These are phyloP conservation scores for Neotoma lepida DNA, from an alignment of 2,113 vertebrate genomes.

Conservation along the genomic window DNA sequence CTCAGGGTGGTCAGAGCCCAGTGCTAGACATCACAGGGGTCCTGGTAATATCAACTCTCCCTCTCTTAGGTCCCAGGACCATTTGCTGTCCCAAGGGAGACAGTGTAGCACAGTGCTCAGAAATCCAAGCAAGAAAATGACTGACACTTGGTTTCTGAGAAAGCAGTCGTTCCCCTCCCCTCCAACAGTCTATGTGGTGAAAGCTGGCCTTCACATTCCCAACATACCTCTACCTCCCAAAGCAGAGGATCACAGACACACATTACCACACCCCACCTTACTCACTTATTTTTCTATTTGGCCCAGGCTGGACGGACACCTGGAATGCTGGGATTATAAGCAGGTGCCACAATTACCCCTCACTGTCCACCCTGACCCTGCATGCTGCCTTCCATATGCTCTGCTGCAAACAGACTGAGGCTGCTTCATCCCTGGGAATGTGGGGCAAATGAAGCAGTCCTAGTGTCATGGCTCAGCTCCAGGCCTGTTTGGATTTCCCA, in stretches of 20 bases:
- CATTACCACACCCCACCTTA: not conserved
- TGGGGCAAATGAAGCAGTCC: not conserved
- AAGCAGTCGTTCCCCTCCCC: too few relatives aligned
- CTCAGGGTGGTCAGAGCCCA: conserved; percentile 76
- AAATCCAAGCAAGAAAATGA: not conserved
- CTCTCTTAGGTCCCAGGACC: not conserved
- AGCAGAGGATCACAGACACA: not conserved
- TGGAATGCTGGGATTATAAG: not conserved
- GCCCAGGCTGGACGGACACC: not conserved
- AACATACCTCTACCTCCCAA: not conserved
- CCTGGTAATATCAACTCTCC: not conserved
- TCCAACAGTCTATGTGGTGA: too few relatives aligned
- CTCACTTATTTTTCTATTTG: not conserved
- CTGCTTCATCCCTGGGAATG: not conserved
- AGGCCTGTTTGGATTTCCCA: not conserved
- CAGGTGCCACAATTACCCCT: not conserved
- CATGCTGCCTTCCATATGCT: not conserved
- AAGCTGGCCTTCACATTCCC: too few relatives aligned
- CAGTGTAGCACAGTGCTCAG: not conserved
- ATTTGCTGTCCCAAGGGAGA: not conserved
- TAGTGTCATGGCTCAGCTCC: not conserved
- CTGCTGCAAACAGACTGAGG: not conserved
- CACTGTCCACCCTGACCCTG: not conserved
- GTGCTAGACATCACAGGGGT: conserved; percentile 77
- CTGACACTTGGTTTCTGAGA: not conserved